These are phyloP conservation scores for Brachionus asplanchnoidis DNA, from an alignment of 1,140 invertebrate species.

Conservation along the genomic window DNA sequence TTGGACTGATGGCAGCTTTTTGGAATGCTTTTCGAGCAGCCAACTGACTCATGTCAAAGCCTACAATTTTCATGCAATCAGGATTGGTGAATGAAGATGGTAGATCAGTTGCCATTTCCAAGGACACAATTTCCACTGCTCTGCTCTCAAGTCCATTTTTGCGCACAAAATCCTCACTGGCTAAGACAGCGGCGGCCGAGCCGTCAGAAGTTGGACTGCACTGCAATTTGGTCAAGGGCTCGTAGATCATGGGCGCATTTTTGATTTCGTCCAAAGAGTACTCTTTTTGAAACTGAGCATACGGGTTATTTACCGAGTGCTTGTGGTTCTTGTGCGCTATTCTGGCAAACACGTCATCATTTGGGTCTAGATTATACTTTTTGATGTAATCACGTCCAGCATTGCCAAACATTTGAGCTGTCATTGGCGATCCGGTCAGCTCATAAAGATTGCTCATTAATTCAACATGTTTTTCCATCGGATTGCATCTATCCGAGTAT, in stretches of 20 bases:
- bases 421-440: conserved; percentile 71
- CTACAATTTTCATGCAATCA: conserved; percentile 82
- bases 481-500: conserved; percentile 82
- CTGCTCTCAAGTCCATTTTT: conserved; percentile 70
- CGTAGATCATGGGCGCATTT: conserved; percentile 75
- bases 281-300: conserved; percentile 84
- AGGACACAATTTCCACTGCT: conserved; percentile 83
- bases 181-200: conserved; percentile 80
- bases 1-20: conserved; percentile 69
- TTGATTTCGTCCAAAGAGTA: conserved; percentile 82
- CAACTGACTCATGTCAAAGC: conserved; percentile 86
- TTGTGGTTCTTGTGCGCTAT: conserved; percentile 96
- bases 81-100: conserved; percentile 75
- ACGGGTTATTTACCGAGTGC: conserved; percentile 91
- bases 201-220: conserved; percentile 92
- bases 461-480: conserved; percentile 84
- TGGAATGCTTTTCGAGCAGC: conserved; percentile 74
- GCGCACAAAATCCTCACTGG: conserved; percentile 81
- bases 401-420: conserved; percentile 93
- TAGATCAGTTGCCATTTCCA: conserved; percentile 91
- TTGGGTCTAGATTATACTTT: conserved; percentile 68
- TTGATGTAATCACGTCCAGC: conserved; percentile 93
- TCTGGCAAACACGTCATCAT: conserved; percentile 84
- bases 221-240: conserved; percentile 85
- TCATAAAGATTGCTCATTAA: conserved; percentile 76